Base-by-base conservation (phyloP, 1,140 invertebrate species). In the Probaryconus sp. region DNA sequence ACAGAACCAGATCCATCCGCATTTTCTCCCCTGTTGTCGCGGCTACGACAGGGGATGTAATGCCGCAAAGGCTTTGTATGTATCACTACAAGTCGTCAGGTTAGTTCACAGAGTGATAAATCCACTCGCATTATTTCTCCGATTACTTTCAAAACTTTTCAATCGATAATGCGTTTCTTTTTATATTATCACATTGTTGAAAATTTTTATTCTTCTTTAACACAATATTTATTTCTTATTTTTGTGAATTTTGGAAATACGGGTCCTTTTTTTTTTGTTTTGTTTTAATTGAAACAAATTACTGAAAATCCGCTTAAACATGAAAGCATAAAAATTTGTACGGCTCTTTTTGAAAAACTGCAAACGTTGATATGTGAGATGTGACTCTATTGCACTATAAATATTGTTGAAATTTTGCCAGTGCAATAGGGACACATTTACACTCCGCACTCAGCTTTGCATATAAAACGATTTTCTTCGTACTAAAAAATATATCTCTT, bases 1-100 rank as follows among this genome's bases (percentile, higher is more conserved):
- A 74, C 71, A 68, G 51, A 68, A 68, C 56, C 64, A 74, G 63
- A 74, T 74, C 63, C 63, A 56, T 58, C 42, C 47, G 43, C 56
- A 68, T 68, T 68, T 64, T 68, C 71, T 68, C 71, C 64, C 71
- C 50, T 56, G 55, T 68, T 74, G 55, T 37, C 45, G 43, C 30
- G 38, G 50, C 53, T 72, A 50, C 58, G 43, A 64, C 51, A 72
- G 45, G 58, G 60, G 68, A 64, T 72, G 68, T 42, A 47, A 72
- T 37, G 35, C 68, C 35, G 42, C 43, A 30, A 50, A 64, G 60
- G 43, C 69, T 72, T 71, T 71, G 58, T 70, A 56, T 70, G 67
- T 64, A 71, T 64, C 51, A 64, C 31, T 50, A 58, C 68, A 58
- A 71, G 68, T 64, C 58, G 51, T 63, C 68, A 42, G 42, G 31